Evolutionary conservation across 2,888 invertebrate genomes (phyloP), one percentile per base, ranked within the genome.

Genomic region (Clitarchus hookeri): DNA sequence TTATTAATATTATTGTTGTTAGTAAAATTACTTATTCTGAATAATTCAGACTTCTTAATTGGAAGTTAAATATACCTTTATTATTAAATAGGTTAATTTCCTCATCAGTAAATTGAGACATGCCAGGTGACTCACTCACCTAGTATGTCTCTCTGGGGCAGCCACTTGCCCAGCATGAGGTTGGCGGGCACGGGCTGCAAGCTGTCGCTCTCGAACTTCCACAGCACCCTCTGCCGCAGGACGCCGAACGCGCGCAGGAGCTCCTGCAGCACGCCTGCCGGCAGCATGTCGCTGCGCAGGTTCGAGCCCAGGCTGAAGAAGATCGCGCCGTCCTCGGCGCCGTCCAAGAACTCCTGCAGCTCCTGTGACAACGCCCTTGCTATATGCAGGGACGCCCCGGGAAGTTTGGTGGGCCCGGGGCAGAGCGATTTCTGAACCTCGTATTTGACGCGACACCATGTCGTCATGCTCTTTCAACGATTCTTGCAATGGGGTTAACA

Each of bases 301-400:
- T 90, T 90, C 0, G 90, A 90, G 6, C 91, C 91, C 44, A 92
- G 87, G 16, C 91, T 90, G n/a, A 92, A 90, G 23, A 90, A 89
- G 54, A 92, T 88, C 36, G 90, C 89, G 23, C 93, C 93, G 86
- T 93, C 91, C 27, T 90, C 89, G 0, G 93, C 92, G 44, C 91
- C 91, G 88, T 93, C 92, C 86, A 93, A 88, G 83, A 93, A 90
- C 23, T 90, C 89, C 89, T 92, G 91, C 88, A 93, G 90, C 19
- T 92, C 91, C 93, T 93, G 88, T 53, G 87, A 80, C 82, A 82
- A 27, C 36, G 12, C 23, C 16, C 12, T n/a, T 6, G 65, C 6
- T 36, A 36, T 36, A 36, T 36, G 36, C 36, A 36, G 36, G 36
- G 4, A 1, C 36, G 36, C 36, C 36, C 36, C 1, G 36, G 36